phyloP scores from a whole-genome alignment of 2,113 vertebrate genomes.

The Holacanthus passer region DNA sequence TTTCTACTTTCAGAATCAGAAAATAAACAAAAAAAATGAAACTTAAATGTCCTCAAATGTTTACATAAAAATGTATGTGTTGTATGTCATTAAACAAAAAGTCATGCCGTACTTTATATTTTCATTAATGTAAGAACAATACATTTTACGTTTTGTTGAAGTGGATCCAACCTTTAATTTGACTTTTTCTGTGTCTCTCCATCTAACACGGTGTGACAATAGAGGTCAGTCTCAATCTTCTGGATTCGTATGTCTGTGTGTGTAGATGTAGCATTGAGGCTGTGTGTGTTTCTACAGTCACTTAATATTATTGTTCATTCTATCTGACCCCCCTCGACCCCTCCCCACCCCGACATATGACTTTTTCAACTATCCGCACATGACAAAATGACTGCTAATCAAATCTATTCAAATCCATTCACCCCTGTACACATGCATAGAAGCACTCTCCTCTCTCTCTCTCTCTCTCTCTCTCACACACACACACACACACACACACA shows the following conservation, averaged over 20 bases:
- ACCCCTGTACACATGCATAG: conserved; percentile 5
- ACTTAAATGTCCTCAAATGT: background rate
- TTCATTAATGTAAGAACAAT: no score
- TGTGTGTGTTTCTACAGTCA: conserved; percentile 13
- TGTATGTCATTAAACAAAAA: no score
- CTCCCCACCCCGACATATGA: conserved; percentile 5
- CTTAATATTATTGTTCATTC: conserved; percentile 17
- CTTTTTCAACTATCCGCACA: conserved; percentile 1
- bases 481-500: conserved; percentile 9
- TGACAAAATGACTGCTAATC: conserved; percentile 49
- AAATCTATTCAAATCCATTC: conserved; percentile 45
- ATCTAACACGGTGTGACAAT: background rate
- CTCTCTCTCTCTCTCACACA: background rate
- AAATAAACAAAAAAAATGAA: background rate
- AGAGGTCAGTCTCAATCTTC: background rate
- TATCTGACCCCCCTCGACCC: conserved; percentile 26
- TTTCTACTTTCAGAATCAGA: background rate
- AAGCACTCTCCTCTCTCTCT: conserved; percentile 12
- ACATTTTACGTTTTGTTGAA: background rate
- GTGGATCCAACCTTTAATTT: background rate
- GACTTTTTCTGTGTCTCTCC: background rate
- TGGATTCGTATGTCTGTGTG: background rate
- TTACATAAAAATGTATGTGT: no score
- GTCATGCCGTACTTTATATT: background rate
- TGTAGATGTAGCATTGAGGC: background rate